These are phyloP conservation scores for Philopedon plagiatum DNA, from an alignment of 2,888 invertebrate genomes.

Conservation along the genomic window DNA sequence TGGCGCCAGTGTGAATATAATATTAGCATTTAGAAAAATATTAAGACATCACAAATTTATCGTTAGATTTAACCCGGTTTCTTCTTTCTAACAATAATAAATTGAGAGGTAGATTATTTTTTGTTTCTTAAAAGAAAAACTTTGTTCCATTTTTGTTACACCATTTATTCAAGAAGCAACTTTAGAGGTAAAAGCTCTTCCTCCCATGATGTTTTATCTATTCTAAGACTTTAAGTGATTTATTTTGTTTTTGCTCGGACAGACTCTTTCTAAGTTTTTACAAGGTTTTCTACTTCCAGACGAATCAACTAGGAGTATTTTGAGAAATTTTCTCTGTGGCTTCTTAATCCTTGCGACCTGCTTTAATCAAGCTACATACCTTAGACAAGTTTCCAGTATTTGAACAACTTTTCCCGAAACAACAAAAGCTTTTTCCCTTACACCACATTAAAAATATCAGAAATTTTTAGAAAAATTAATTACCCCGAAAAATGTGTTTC, in stretches of 20 bases:
- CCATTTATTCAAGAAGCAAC: too few species aligned
- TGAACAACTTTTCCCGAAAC: background rate
- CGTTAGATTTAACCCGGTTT: too few species aligned
- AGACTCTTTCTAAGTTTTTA: background rate
- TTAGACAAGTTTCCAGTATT: slow-evolving; percentile 11
- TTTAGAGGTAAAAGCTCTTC: too few species aligned
- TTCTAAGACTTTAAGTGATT: too few species aligned
- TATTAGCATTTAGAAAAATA: too few species aligned
- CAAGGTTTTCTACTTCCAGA: background rate
- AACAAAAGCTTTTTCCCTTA: slow-evolving; percentile 5
- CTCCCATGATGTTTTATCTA: too few species aligned
- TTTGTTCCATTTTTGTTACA: too few species aligned
- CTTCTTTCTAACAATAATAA: too few species aligned
- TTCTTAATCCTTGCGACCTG: slow-evolving; percentile 1
- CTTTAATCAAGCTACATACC: slow-evolving; percentile 7
- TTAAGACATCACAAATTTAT: too few species aligned
- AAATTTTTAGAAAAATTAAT: slow-evolving; percentile 42
- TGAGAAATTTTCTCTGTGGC: background rate
- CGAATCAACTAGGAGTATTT: background rate
- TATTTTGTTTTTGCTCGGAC: background rate
- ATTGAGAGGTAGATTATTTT: too few species aligned
- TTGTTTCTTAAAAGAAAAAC: too few species aligned
- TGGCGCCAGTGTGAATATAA: too few species aligned
- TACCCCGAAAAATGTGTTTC: slow-evolving; percentile 39
- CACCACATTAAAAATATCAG: slow-evolving; percentile 41